Evolutionary conservation across 2,888 invertebrate species (phyloP), one percentile per base, ranked within the genome.

Genomic region (Leucoma salicis): DNA sequence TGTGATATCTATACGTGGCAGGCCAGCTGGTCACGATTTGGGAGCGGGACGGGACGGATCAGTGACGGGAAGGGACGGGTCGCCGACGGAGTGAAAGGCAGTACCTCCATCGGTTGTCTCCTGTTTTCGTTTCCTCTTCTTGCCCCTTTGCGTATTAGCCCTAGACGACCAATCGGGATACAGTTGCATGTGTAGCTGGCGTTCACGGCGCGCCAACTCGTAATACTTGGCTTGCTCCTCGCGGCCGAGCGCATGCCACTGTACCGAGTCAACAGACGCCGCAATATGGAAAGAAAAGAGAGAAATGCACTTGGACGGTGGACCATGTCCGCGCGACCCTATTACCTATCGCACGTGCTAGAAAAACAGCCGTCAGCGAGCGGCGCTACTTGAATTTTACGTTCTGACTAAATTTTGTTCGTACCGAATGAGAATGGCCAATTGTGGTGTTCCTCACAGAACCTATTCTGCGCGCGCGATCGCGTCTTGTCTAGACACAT

Each of bases 241-340:
- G 91, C 98, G 95, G 91, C 97, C 97, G 93, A 99, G 94, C 90
- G 98, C 97, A 94, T 99, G 99, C 99, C 99, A 99, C 98, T 99
- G 91, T 87, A 88, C 84, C 85, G 85, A 78, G 82, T 44, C 39
- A 85, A 57, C 62, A 51, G 35, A 39, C 62, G 82, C 61, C 61
- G 51, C 47, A 74, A 88, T 88, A 90, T 89, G 89, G 87, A 90
- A 90, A 90, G 70, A 88, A 90, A 87, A 88, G 84, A 88, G 82
- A 90, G 62, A 84, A 84, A 56, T 85, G 83, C 87, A 84, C 83
- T 81, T 84, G 74, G 85, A 82, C 82, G 78, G 75, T 74, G 78
- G 77, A 75, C 77, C 85, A 81, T 74, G 35, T 35, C 68, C 52
- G 49, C 45, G 57, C 52, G 63, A 59, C 90, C 21, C 21, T 21